Evolutionary conservation across 2,113 vertebrate genomes (phyloP).

Genomic region (Psittacus erithacus): DNA sequence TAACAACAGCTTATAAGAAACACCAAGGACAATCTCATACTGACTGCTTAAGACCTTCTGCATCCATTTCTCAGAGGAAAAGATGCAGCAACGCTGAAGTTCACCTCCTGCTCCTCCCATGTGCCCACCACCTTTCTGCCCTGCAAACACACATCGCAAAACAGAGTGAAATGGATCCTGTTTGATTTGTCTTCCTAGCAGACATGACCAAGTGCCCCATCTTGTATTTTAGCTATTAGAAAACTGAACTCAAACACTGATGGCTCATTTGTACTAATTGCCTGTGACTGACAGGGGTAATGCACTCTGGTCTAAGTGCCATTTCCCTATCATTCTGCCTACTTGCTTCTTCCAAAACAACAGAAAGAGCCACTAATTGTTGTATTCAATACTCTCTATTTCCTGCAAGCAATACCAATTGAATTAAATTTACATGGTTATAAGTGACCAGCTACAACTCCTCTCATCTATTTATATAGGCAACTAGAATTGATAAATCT

Average conservation of each 20-base stretch:
- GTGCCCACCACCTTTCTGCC: neutral
- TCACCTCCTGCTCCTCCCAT: neutral
- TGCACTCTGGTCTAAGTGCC: neutral
- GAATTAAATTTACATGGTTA: conserved; percentile 41
- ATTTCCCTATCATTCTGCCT: neutral
- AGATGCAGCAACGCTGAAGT: accelerated
- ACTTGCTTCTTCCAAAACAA: neutral
- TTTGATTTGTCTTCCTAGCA: neutral
- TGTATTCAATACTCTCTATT: neutral
- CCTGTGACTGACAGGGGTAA: neutral
- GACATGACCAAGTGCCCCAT: neutral
- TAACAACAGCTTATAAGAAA: neutral
- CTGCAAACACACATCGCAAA: neutral
- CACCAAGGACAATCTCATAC: neutral
- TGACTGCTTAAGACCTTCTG: accelerated
- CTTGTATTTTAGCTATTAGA: neutral
- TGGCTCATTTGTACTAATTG: conserved; percentile 26
- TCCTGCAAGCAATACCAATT: conserved; percentile 13
- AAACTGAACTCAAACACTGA: neutral
- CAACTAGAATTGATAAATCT: conserved; percentile 23
- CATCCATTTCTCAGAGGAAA: neutral
- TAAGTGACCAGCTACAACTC: neutral
- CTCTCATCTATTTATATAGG: neutral
- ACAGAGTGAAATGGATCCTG: neutral
- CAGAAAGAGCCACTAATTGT: neutral